These are phyloP conservation scores for Oeneis ivallda DNA, from an alignment of 2,888 invertebrate genomes.

Conservation along the genomic window DNA sequence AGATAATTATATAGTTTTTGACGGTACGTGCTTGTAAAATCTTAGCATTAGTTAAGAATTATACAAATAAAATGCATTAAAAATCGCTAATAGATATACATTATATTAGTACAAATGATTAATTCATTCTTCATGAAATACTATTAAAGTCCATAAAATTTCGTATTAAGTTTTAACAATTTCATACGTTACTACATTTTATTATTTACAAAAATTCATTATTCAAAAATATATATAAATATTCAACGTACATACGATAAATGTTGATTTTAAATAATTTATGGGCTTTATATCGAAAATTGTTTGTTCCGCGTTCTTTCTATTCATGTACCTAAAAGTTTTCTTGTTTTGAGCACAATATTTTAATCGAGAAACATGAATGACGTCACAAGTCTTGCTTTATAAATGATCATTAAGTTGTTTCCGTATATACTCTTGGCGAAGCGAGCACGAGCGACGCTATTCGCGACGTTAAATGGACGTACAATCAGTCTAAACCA, in stretches of 20 bases:
- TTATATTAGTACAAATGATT: constrained; percentile 19
- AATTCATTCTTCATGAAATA: constrained; percentile 30
- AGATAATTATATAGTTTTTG: neutral
- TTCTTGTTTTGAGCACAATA: constrained; percentile 8
- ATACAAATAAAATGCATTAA: constrained; percentile 22
- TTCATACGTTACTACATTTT: constrained; percentile 60
- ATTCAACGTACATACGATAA: constrained; percentile 40
- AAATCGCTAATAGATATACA: constrained; percentile 30
- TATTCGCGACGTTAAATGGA: no score
- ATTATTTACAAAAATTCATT: constrained; percentile 68
- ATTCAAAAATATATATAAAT: constrained; percentile 71
- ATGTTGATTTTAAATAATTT: constrained; percentile 21
- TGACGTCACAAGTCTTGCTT: constrained; percentile 23
- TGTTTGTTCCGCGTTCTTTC: constrained; percentile 42
- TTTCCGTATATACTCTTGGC: no score
- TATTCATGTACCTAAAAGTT: constrained; percentile 9
- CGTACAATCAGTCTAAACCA: no score
- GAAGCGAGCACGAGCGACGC: no score
- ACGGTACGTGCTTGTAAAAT: neutral
- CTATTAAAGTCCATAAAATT: constrained; percentile 55
- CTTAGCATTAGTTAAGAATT: constrained; percentile 15
- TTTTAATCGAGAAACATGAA: constrained; percentile 23
- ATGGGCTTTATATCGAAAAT: constrained; percentile 43
- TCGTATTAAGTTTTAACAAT: constrained; percentile 63
- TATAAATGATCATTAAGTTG: neutral